These are phyloP conservation scores for Marmota flaviventris DNA, from an alignment of 2,113 vertebrate genomes.

Conservation along the genomic window DNA sequence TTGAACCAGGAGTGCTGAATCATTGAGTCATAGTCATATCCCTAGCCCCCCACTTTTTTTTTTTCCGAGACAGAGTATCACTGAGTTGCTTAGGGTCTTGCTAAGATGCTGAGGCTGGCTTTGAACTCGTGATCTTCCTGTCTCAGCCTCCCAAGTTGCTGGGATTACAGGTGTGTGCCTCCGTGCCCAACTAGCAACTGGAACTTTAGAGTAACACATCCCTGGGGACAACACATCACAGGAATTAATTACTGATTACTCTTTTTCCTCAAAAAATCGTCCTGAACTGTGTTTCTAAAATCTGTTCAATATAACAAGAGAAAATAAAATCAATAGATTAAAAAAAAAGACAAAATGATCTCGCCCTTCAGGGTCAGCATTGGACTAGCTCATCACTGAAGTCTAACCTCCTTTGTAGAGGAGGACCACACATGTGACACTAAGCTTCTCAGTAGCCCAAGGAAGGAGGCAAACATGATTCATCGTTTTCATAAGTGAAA, in stretches of 20 bases:
- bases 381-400: background rate
- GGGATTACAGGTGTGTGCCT: too few relatives aligned
- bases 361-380: background rate
- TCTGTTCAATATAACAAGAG: background rate
- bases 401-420: background rate
- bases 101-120: too few relatives aligned
- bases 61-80: too few relatives aligned
- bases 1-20: too few relatives aligned
- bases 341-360: background rate
- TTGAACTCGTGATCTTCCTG: too few relatives aligned
- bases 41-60: too few relatives aligned
- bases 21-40: too few relatives aligned
- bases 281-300: background rate
- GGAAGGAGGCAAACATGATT: constrained; percentile 30
- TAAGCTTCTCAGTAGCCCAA: background rate
- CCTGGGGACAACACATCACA: background rate
- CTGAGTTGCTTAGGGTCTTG: too few relatives aligned
- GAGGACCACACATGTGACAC: background rate
- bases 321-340: background rate
- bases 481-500: constrained; percentile 71
- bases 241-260: background rate
- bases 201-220: background rate
- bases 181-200: background rate
- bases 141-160: too few relatives aligned
- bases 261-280: background rate